These are phyloP conservation scores for Prinia subflava DNA, from an alignment of 2,113 vertebrate species.

Conservation along the genomic window DNA sequence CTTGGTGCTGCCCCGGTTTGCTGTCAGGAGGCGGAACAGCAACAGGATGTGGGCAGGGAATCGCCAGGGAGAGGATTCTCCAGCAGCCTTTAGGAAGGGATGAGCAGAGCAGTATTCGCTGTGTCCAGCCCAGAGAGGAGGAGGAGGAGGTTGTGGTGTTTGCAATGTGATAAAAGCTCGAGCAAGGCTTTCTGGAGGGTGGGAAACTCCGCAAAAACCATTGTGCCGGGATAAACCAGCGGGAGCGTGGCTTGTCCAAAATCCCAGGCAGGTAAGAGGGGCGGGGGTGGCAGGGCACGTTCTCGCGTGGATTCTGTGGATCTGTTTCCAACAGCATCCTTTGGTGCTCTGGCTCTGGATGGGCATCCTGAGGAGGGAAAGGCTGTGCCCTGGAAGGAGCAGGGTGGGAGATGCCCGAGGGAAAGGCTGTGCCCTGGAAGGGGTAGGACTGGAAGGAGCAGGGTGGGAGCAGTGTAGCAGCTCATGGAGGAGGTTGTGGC, in stretches of 20 bases:
- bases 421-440: background rate
- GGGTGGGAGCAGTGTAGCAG: background rate
- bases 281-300: background rate
- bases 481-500: rapidly evolving
- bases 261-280: background rate
- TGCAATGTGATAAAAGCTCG: background rate
- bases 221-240: background rate
- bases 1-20: background rate
- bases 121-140: background rate
- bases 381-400: background rate
- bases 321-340: background rate
- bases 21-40: background rate
- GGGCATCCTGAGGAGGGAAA: background rate
- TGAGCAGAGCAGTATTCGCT: background rate
- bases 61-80: background rate
- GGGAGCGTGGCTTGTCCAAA: background rate
- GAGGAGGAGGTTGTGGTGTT: background rate
- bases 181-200: background rate
- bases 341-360: background rate
- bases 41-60: background rate
- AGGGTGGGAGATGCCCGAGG: background rate
- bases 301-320: background rate
- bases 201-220: background rate
- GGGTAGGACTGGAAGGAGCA: background rate
- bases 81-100: background rate